phyloP scores from a whole-genome alignment of 1,140 invertebrate genomes.

The Calliphora vicina region DNA sequence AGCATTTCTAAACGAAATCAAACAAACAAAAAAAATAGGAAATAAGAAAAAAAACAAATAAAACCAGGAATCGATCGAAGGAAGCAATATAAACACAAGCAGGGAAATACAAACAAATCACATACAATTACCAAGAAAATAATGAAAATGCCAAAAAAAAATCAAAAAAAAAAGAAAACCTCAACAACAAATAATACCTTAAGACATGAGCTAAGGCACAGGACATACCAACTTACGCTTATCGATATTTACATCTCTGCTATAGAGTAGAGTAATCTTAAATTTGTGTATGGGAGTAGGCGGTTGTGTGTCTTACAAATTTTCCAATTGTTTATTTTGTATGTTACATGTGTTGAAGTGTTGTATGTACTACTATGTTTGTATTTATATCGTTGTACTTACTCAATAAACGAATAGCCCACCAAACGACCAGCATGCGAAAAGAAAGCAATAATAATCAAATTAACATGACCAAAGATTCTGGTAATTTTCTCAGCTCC shows the following conservation, averaged over 20 bases:
- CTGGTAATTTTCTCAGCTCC: slow-evolving; percentile 81
- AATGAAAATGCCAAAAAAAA: not conserved
- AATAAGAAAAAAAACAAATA: slow-evolving; percentile 1
- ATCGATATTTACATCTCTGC: not conserved
- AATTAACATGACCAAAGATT: slow-evolving; percentile 80
- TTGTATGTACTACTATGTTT: not conserved
- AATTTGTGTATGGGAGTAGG: not conserved
- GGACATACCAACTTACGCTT: not conserved
- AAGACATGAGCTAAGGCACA: not conserved
- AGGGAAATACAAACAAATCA: not conserved
- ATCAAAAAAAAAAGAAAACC: not conserved
- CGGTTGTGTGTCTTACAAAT: not conserved
- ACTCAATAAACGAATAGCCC: slow-evolving; percentile 85
- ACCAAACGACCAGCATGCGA: slow-evolving; percentile 80
- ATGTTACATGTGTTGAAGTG: not conserved
- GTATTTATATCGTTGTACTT: slow-evolving; percentile 62
- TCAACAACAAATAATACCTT: not conserved
- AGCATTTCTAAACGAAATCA: slow-evolving; percentile 69
- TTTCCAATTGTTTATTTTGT: not conserved
- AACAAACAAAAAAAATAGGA: not conserved
- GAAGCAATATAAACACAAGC: slow-evolving; percentile 15
- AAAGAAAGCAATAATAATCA: slow-evolving; percentile 83
- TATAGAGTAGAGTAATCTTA: not conserved
- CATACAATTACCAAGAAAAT: not conserved
- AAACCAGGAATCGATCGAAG: not conserved